Evolutionary conservation across 2,888 invertebrate species (phyloP).

Genomic region (Seira musarum): DNA sequence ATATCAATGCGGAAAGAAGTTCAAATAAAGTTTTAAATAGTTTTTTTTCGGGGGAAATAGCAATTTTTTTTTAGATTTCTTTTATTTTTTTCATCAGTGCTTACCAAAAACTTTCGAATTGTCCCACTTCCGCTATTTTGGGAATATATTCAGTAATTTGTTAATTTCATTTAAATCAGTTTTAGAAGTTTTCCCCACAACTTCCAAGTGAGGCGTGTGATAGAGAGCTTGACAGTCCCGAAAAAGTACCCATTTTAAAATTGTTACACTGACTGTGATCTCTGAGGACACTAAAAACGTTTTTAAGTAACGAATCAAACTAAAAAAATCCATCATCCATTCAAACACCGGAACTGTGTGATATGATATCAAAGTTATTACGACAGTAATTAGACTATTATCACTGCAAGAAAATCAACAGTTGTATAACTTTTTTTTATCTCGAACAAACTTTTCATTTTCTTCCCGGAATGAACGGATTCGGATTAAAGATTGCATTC

Average conservation of each 20-base stretch:
- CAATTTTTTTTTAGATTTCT: neutral
- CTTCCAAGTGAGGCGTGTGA: neutral
- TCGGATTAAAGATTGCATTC: constrained; percentile 7
- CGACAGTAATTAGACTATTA: neutral
- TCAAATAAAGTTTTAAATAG: neutral
- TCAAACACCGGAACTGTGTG: constrained; percentile 8
- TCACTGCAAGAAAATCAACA: neutral
- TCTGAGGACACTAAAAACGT: no score
- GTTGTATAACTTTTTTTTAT: neutral
- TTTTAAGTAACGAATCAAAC: no score
- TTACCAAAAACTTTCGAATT: neutral
- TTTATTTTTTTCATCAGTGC: neutral
- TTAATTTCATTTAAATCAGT: no score
- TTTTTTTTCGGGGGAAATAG: neutral
- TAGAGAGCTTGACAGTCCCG: neutral
- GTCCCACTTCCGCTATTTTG: no score
- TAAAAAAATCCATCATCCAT: neutral
- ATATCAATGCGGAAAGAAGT: neutral
- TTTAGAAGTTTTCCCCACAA: no score
- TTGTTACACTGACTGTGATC: no score
- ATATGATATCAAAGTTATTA: constrained; percentile 5
- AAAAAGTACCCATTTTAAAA: no score
- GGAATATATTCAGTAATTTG: no score
- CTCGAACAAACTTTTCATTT: neutral
- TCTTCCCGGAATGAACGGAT: constrained; percentile 8